Evolutionary conservation across 2,113 vertebrate species (phyloP), one percentile per base, ranked within the genome.

Genomic region (Ptilonorhynchus violaceus): DNA sequence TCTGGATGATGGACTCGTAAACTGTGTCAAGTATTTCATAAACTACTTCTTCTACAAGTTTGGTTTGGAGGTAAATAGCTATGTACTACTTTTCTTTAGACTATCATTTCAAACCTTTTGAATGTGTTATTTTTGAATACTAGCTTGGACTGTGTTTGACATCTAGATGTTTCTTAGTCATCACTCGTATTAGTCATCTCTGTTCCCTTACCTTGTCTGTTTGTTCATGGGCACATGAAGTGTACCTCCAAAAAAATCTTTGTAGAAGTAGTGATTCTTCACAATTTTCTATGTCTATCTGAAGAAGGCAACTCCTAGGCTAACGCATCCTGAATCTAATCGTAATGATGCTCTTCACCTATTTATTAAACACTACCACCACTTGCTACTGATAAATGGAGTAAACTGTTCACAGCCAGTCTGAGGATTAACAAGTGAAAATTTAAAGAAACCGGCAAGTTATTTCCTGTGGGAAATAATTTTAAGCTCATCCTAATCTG

Each of bases 21-120:
- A 98, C 94, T 99, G 99, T 97, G 97, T 99, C 97, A 99, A 99
- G 96, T 99, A 99, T 95, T 99, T 99, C 96, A 97, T 99, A 96
- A 99, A 99, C 97, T 99, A 99, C 97, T 99, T 99, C 98, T 99
- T 99, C 98, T 99, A 99, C 98, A 99, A 99, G 93, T 99, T 99
- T 97, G 99, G 99, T 58, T 98, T 99, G 66, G 99, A 99, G 99
- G 99, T 99, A 97, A 96, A 72, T 89, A 41, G 21, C 67, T 82
- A 30, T 28, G 7, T 28, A 5, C 68, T 72, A 5, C 14, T 59
- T 89, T 89, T 46, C 16, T 47, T 84, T 41, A 72, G 17, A 37
- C 19, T 66, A 10, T 78, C 18, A 20, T 92, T 83, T 33, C 15
- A 72, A 47, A 67, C 4, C 11, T 74, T 55, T 69, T 21, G 15